Conservation (phyloP, 1,140 invertebrate species). For the Drosophila lacteicornis region DNA sequence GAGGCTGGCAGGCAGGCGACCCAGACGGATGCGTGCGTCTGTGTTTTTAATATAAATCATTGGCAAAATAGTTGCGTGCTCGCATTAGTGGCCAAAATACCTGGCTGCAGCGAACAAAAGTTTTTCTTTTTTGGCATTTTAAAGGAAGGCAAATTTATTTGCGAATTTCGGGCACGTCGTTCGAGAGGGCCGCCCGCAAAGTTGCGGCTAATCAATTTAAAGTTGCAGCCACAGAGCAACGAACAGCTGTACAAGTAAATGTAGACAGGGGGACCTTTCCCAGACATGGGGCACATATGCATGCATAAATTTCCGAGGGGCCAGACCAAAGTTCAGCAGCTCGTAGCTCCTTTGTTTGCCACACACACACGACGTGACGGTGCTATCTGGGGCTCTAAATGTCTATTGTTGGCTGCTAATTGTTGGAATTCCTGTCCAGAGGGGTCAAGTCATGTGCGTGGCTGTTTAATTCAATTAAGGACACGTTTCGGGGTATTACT, state of each 20-base stretch:
- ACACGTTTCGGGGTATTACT: constrained; percentile 49
- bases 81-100: constrained; percentile 58
- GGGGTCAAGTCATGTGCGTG: constrained; percentile 46
- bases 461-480: constrained; percentile 62
- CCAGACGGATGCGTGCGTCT: constrained; percentile 55
- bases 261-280: constrained; percentile 19
- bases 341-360: constrained; percentile 30
- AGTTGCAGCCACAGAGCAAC: constrained; percentile 59
- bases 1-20: constrained; percentile 12
- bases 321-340: constrained; percentile 52
- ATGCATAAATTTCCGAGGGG: constrained; percentile 68
- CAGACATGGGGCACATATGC: constrained; percentile 52
- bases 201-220: constrained; percentile 71
- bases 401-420: constrained; percentile 65
- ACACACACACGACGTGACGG: constrained; percentile 46
- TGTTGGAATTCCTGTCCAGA: constrained; percentile 48
- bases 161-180: constrained; percentile 57
- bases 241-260: constrained; percentile 1
- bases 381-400: constrained; percentile 41
- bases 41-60: constrained; percentile 65
- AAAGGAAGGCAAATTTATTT: constrained; percentile 69
- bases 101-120: constrained; percentile 47
- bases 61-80: constrained; percentile 73
- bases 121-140: constrained; percentile 50
- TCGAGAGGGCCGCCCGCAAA: constrained; percentile 28